phyloP scores from a whole-genome alignment of 2,888 invertebrate genomes.

The Balanococcus diminutus region DNA sequence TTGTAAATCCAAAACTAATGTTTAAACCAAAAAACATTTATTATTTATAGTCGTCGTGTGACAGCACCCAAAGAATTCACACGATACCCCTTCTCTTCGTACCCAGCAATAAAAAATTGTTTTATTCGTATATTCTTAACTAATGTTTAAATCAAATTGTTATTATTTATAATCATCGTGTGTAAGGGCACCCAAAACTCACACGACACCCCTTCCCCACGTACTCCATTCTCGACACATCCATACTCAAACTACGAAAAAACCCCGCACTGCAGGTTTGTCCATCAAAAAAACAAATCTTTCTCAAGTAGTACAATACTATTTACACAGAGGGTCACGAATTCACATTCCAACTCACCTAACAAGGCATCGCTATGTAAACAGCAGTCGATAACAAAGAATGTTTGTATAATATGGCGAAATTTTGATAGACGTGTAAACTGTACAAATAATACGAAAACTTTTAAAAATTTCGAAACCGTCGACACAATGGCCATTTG shows the following conservation, averaged over 20 bases:
- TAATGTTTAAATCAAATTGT: no score
- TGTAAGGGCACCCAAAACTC: no score
- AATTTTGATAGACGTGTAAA: constrained; percentile 39
- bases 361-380: constrained; percentile 12
- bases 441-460: constrained; percentile 35
- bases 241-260: not conserved
- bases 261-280: not conserved
- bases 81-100: no score
- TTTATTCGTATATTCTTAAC: no score
- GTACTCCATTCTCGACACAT: not conserved
- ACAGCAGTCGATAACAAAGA: constrained; percentile 33
- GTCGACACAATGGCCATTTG: constrained; percentile 47
- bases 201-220: no score
- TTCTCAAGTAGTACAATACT: not conserved
- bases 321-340: not conserved
- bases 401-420: constrained; percentile 45
- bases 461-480: constrained; percentile 45
- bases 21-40: no score
- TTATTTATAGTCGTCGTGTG: no score
- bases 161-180: no score
- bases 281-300: not conserved
- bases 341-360: constrained; percentile 28
- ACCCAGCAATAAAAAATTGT: no score
- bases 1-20: no score
- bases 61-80: no score